Evolutionary conservation across 2,888 invertebrate genomes (phyloP).

Genomic region (Stenotaenia linearis): DNA sequence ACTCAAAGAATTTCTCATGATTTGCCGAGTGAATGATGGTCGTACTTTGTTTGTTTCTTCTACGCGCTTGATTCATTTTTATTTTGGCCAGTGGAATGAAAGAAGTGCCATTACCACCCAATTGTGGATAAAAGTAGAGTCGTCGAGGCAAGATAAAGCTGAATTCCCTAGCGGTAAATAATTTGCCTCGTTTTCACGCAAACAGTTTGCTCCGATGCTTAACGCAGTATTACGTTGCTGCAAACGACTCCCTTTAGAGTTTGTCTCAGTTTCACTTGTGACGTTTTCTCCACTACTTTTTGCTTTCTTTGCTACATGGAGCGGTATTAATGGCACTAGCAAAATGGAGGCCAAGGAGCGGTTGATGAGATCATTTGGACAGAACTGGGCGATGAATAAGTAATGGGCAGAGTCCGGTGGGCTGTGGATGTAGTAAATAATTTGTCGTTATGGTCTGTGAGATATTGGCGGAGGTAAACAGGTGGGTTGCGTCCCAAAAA

Average conservation of each 20-base stretch:
- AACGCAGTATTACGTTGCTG: background rate
- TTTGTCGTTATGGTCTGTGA: background rate
- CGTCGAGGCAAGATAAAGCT: background rate
- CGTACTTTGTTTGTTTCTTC: background rate
- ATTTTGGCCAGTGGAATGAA: background rate
- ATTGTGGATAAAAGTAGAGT: slow-evolving; percentile 5
- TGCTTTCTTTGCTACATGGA: background rate
- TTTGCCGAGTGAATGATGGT: background rate
- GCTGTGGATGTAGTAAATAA: background rate
- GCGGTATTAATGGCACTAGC: background rate
- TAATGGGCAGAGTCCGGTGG: background rate
- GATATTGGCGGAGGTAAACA: background rate
- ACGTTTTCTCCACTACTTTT: background rate
- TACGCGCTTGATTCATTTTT: background rate
- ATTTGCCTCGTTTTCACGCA: slow-evolving; percentile 19
- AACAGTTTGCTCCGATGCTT: slow-evolving; percentile 2
- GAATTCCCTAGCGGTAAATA: background rate
- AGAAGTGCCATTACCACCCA: slow-evolving; percentile 7
- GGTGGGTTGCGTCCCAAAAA: no score
- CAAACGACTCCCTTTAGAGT: background rate
- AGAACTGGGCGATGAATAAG: background rate
- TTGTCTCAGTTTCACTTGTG: background rate
- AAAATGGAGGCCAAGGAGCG: background rate
- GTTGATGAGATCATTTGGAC: background rate
- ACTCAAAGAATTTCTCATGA: background rate